Conservation (phyloP, 1,140 invertebrate species). For the Neotoxoptera formosana region DNA sequence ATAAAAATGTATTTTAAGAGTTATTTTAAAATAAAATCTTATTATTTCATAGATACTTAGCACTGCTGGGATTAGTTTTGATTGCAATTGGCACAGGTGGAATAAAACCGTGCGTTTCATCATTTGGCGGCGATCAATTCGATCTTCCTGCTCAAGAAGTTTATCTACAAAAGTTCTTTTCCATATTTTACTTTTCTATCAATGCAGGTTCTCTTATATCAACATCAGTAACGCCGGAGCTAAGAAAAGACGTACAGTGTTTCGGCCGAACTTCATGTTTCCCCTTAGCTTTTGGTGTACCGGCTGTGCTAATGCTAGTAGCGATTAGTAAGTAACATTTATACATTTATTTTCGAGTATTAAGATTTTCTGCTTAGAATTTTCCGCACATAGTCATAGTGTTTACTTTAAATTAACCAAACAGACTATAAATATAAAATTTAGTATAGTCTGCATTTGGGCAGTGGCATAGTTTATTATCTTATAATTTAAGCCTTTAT, state of each 20-base stretch:
- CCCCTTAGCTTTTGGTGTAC: constrained; percentile 89
- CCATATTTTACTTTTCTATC: constrained; percentile 92
- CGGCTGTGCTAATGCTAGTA: constrained; percentile 85
- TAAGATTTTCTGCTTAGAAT: not conserved
- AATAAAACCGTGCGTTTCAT: constrained; percentile 96
- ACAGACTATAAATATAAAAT: not conserved
- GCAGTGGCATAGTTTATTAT: not conserved
- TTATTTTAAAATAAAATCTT: not conserved
- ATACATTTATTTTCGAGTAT: not conserved
- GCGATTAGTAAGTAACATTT: constrained; percentile 73
- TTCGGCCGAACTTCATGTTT: constrained; percentile 85
- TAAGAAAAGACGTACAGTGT: constrained; percentile 83
- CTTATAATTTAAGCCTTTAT: not conserved
- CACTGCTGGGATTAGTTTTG: constrained; percentile 78
- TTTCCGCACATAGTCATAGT: not conserved
- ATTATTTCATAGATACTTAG: constrained; percentile 70
- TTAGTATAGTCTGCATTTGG: not conserved
- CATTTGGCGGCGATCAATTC: constrained; percentile 99
- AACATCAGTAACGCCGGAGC: constrained; percentile 86
- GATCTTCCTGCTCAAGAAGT: constrained; percentile 77
- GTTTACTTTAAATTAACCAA: not conserved
- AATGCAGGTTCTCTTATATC: constrained; percentile 91
- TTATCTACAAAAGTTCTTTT: constrained; percentile 87
- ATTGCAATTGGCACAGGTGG: constrained; percentile 94
- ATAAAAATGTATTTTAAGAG: not conserved